Base-by-base conservation (phyloP, 2,113 vertebrate species). In the Pterocles burchelli region DNA sequence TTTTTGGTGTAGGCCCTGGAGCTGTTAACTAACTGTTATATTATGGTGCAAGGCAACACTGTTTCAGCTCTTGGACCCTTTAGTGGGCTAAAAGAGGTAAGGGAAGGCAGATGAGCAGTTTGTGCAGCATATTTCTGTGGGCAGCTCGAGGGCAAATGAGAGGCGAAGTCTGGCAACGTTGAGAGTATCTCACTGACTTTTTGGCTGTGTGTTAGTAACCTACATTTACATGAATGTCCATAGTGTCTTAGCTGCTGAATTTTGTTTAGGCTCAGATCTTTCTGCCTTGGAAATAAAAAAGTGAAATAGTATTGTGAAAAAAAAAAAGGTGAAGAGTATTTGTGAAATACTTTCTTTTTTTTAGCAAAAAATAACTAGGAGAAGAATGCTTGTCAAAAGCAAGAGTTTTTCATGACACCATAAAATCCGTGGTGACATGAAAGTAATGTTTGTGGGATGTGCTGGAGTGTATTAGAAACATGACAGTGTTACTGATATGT, bases 21-120 rank as follows among this genome's bases (percentile, higher is more conserved):
- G 96, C 97, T 99, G 68, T 95, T 99, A 94, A 99, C 99, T 38
- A 99, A 98, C 97, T 99, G 99, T 97, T 99, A 99, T 14, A 98
- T 99, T 85, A 99, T 99, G 99, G 99, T 99, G 91, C 99, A 99
- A 95, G 99, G 99, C 24, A 99, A 99, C 97, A 99, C 99, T 0
- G 99, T 99, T 82, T 99, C 99, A 48, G 98, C 99, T 51, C 97
- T 99, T 76, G 99, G 99, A 52, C 99, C 99, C 28, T 98, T 97
- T 81, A 97, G 68, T 71, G 99, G 99, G 24, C 97, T 99, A 46
- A 99, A 99, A 96, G 99, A 99, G 99, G 99, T 99, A 90, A 97
- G 92, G 88, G 21, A 66, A 74, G 34, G 19, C 63, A 72, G 54
- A 18, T 41, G 26, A 46, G 13, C 13, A 1, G 0, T 68, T 90